Conservation (phyloP, 2,888 invertebrate species). For the Steinernema hermaphroditum region DNA sequence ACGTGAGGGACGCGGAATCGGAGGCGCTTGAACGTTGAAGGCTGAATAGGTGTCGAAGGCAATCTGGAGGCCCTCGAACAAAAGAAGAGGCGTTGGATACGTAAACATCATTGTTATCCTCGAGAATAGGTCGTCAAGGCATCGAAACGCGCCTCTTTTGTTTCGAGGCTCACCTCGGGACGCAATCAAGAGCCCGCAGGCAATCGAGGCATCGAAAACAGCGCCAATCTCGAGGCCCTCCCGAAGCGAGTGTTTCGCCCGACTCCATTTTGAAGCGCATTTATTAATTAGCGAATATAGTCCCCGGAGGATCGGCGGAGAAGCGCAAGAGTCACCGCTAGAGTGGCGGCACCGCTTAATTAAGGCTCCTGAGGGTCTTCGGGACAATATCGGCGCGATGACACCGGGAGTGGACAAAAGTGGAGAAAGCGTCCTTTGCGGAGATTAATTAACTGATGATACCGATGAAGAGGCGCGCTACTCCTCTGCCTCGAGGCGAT, state of each 20-base stretch:
- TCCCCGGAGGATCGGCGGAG: constrained; percentile 15
- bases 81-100: background rate
- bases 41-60: constrained; percentile 6
- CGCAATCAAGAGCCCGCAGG: constrained; percentile 13
- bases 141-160: background rate
- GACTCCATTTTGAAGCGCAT: background rate
- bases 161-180: background rate
- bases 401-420: constrained; percentile 17
- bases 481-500: constrained; percentile 11
- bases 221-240: background rate
- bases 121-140: background rate
- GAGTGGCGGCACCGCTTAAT: constrained; percentile 23
- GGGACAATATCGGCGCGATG: background rate
- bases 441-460: constrained; percentile 31
- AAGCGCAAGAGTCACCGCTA: background rate
- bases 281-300: constrained; percentile 27
- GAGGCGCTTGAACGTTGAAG: background rate
- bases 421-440: constrained; percentile 18
- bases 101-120: constrained; percentile 21
- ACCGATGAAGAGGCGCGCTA: constrained; percentile 1
- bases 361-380: constrained; percentile 30
- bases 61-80: background rate
- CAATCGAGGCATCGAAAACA: background rate
- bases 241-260: background rate
- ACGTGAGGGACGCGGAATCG: background rate